Base-by-base conservation (phyloP, 2,888 invertebrate species). In the Litoditis marina region DNA sequence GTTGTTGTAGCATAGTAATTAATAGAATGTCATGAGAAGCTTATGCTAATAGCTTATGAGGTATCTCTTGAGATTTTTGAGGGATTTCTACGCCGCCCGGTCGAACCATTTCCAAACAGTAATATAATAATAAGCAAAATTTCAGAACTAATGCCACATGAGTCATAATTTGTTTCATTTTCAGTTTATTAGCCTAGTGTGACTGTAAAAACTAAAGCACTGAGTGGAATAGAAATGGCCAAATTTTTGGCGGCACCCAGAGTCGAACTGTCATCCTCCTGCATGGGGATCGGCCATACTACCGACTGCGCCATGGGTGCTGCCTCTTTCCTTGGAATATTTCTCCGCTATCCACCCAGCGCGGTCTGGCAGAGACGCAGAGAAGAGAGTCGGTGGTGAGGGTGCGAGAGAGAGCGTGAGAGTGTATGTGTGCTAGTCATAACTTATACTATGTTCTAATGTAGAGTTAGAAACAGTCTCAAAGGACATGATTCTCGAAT, bases 301-400 rank as follows among this genome's bases (percentile, higher is more conserved):
- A 58, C 58, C 58, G 58, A 52, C 58, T 58, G 58, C 47, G 58
- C 58, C 25, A 50, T 47, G 52, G 58, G 28, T 11, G 58, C 58
- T 28, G 28, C 58, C 58, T 55, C 27, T 55, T 46, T 2, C 42
- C 6, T n/a, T 42, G 42, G 55, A 55, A 55, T 36, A 42, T 44
- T 55, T 55, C 42, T 53, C 55, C 55, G 39, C 42, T 55, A 55
- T 55, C 42, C 42, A 55, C 55, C 55, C 55, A 55, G 55, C 55
- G 55, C 55, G 44, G 42, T 19, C 54, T 19, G 19, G 47, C 47
- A 47, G 25, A 19, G 47, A 47, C 19, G 25, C 47, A 22, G 19
- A 47, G 47, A 47, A 8, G 47, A 47, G 25, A 47, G 39, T n/a
- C n/a, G n/a, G n/a, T n/a, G n/a, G n/a, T n/a, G n/a, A n/a, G 36